Evolutionary conservation across 2,113 vertebrate species (phyloP).

Genomic region (Onychostruthus taczanowskii): DNA sequence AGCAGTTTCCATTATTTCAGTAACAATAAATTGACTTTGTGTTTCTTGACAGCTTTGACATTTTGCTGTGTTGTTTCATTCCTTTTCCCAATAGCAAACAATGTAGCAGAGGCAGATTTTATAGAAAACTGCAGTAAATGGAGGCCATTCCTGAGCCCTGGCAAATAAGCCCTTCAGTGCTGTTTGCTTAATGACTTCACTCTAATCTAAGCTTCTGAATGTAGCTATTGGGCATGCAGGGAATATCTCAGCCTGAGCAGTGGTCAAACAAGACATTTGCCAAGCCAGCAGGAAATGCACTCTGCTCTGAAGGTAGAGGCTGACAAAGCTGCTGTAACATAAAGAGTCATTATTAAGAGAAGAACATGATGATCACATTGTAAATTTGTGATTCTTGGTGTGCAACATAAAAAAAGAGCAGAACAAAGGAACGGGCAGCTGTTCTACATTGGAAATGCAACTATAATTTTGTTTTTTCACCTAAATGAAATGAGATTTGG

Average conservation of each 20-base stretch:
- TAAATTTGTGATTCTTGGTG: neutral
- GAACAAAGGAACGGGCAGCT: neutral
- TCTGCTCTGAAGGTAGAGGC: neutral
- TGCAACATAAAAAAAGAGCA: neutral
- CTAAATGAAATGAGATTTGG: neutral
- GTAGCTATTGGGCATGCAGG: neutral
- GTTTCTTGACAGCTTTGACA: neutral
- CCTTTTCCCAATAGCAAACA: neutral
- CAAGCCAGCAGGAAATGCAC: neutral
- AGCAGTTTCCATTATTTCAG: neutral
- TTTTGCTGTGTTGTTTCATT: neutral
- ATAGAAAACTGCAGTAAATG: neutral
- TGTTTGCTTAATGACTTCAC: slow-evolving; percentile 8
- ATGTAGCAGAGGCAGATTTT: neutral
- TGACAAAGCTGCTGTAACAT: neutral
- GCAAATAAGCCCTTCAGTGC: neutral
- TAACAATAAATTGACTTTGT: slow-evolving; percentile 15
- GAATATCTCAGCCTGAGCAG: slow-evolving; percentile 13
- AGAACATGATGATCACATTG: neutral
- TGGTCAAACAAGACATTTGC: neutral
- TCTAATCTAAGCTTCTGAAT: neutral
- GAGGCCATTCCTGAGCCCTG: neutral
- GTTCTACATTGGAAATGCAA: neutral
- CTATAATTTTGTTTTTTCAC: neutral
- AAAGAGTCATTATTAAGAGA: neutral